Evolutionary conservation across 2,113 vertebrate species (phyloP).

Genomic region (Paramormyrops kingsleyae): DNA sequence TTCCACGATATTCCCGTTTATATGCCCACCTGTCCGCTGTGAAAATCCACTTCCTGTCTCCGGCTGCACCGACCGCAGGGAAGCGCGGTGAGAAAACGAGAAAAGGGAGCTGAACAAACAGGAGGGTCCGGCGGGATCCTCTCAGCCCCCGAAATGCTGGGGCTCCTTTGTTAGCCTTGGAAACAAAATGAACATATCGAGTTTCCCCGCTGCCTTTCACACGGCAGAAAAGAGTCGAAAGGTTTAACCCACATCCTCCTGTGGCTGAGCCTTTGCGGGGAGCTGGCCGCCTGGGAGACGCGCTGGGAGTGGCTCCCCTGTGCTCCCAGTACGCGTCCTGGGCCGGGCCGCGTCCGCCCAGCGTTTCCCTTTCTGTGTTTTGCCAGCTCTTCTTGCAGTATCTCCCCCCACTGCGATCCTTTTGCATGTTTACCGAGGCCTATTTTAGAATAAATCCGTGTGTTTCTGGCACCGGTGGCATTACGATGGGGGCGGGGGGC

Average conservation of each 20-base stretch:
- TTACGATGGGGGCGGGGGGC: not conserved
- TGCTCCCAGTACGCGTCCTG: not conserved
- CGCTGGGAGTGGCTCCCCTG: not conserved
- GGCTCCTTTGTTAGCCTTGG: not conserved
- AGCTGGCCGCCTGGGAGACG: not conserved
- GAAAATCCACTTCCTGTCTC: not conserved
- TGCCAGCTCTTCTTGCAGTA: not conserved
- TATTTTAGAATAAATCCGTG: constrained; percentile 6
- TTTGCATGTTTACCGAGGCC: not conserved
- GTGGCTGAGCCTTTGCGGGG: not conserved
- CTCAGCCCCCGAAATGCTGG: not conserved
- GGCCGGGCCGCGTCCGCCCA: not conserved
- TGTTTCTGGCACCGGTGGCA: not conserved
- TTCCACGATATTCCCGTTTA: not conserved
- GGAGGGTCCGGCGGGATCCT: not conserved
- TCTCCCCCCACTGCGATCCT: not conserved
- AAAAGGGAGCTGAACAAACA: not conserved
- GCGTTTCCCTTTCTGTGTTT: not conserved
- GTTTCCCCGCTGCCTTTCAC: not conserved
- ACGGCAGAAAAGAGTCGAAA: not conserved
- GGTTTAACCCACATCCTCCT: not conserved
- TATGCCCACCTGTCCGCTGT: not conserved
- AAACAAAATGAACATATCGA: not conserved
- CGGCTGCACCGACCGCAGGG: not conserved
- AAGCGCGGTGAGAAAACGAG: not conserved